Evolutionary conservation across 2,797 vertebrate genomes (phyloP), one percentile per base, ranked within the genome.

Genomic region (Hafferia zeledoni): DNA sequence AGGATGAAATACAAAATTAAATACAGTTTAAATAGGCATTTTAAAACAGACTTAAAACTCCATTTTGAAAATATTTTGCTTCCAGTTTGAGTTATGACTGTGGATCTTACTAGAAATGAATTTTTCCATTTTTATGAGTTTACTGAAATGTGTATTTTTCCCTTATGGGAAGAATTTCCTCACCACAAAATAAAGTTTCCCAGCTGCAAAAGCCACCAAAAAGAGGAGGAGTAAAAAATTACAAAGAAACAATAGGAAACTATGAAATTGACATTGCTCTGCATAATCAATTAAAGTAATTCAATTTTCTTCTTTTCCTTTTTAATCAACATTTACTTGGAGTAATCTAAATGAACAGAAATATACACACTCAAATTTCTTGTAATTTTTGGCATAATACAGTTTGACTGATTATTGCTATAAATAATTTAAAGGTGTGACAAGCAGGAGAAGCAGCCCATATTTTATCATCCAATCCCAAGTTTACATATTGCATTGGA

Each of bases 321-420:
- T 90, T 78, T 89, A 93, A 95, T 94, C 81, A 94, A 70, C 56
- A 77, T 87, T 84, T 92, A 84, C 87, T 90, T 89, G 35, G 37
- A 84, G 46, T 56, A 77, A 92, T 85, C 27, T 68, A 84, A 89
- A 84, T 72, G 31, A 95, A 78, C 50, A 93, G 74, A 90, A 93
- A 72, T 56, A 64, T n/a, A 79, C 30, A 63, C 43, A 59, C 10
- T 52, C 30, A 82, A 80, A 93, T 90, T 72, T 61, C 69, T 93
- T 81, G n/a, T 61, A 64, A 68, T 83, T 94, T 96, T 74, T 76
- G 19, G 17, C 69, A 85, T 90, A 74, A 92, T 86, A 70, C 44
- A 93, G 33, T 67, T 94, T 79, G 81, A 57, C 12, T 90, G 72
- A 94, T 92, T 92, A 92, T 77, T 81, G 17, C 69, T 78, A 81